Base-by-base conservation (phyloP, 1,140 invertebrate species). In the Chlorops oryzae region DNA sequence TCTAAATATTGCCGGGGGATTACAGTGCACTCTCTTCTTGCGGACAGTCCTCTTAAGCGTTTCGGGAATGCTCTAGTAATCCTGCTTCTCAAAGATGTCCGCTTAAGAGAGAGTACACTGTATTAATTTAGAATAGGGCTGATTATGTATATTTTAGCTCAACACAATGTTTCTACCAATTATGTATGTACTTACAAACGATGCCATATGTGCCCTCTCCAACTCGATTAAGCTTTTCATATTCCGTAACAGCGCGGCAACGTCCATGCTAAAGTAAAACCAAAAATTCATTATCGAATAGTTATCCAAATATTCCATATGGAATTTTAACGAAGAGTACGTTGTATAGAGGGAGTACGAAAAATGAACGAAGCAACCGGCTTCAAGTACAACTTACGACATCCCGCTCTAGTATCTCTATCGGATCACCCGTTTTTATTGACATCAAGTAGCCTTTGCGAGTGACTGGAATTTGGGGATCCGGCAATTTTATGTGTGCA, bases 151-250 rank as follows among this genome's bases (percentile, higher is more conserved):
- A 9, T 49, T 39, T 6, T 3, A 25, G 24, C 5, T 38, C 15
- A 10, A 3, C 17, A 27, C 25, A 2, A 41, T 2, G 5, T 25
- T 3, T 42, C 21, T 1, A 24, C n/a, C n/a, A n/a, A n/a, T n/a
- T n/a, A n/a, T n/a, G n/a, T n/a, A 1, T n/a, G 6, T 58, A 86
- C 87, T 84, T 79, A 92, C 90, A 98, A 27, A 98, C 95, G 63
- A 97, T 92, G 40, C 94, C 94, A 76, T 98, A 98, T 1, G 95
- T 97, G 48, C 96, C 96, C 82, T 98, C 94, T 13, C 95, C 96
- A 59, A 98, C 93, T 56, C 92, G 81, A 73, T 96, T 95, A 1
- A 98, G 65, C 74, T 98, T 98, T 72, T 97, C 93, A 80, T 97
- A 98, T 70, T 97, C 93, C 35, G 88, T 87, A 12, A 98, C 94